Percentiles rank a stretch among this genome's conserved stretches.
These are phyloP conservation scores for Seira ritae DNA, from an alignment of 2,888 invertebrate genomes.

Conservation along the genomic window DNA sequence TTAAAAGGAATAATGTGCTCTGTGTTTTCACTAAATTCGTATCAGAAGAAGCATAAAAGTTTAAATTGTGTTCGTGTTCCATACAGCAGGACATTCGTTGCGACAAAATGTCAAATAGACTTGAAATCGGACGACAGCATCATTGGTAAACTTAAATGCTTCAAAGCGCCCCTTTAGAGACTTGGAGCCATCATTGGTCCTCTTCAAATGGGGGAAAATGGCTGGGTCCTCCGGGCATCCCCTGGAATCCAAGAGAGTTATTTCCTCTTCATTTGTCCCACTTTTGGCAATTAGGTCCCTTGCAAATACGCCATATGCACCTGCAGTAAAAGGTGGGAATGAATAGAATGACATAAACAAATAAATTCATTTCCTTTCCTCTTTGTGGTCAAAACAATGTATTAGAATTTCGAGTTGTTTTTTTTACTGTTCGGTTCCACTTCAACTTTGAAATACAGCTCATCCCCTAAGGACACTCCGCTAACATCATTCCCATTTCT, in stretches of 20 bases:
- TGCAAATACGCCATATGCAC: constrained; percentile 80
- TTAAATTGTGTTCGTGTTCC: background rate
- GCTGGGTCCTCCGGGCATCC: constrained; percentile 85
- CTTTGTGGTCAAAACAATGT: background rate
- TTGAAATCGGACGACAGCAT: constrained; percentile 88
- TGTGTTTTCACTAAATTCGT: no score
- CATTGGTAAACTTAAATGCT: constrained; percentile 91
- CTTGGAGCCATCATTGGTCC: constrained; percentile 72
- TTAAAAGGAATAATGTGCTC: no score
- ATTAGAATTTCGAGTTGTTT: no score
- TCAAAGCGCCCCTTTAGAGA: constrained; percentile 79
- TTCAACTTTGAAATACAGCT: constrained; percentile 67
- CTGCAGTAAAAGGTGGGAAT: constrained; percentile 70
- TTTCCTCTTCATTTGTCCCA: constrained; percentile 82
- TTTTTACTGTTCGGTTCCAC: constrained; percentile 63
- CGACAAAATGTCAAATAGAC: constrained; percentile 89
- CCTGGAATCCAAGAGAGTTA: constrained; percentile 84
- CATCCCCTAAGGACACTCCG: constrained; percentile 71
- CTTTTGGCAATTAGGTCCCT: constrained; percentile 89
- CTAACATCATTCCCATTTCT: constrained; percentile 71
- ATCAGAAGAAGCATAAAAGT: no score
- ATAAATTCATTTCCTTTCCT: constrained; percentile 6
- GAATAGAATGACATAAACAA: background rate
- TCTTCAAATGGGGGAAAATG: constrained; percentile 74
- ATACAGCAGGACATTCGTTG: constrained; percentile 82